phyloP scores from a whole-genome alignment of 2,797 vertebrate species.

The Coendou prehensilis region DNA sequence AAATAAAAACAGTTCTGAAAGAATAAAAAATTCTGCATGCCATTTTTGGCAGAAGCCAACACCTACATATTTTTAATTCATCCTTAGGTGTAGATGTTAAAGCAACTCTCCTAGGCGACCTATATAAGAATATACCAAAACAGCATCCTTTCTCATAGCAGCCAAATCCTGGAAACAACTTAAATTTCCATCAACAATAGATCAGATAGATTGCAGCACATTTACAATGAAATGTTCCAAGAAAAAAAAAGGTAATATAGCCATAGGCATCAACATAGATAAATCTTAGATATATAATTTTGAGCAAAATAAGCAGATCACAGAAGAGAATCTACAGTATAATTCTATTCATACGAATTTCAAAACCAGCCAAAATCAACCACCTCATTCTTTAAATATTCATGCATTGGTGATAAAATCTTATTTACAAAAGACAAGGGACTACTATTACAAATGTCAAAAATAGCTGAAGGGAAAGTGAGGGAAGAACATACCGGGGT shows the following conservation, averaged over 20 bases:
- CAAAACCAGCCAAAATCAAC: slow-evolving; percentile 14
- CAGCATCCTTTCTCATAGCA: neutral
- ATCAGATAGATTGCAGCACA: neutral
- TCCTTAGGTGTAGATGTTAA: neutral
- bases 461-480: neutral
- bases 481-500: neutral
- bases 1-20: neutral
- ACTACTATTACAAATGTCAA: slow-evolving; percentile 58
- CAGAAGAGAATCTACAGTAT: neutral
- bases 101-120: neutral
- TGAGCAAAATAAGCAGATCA: slow-evolving; percentile 18
- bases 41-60: neutral
- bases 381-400: slow-evolving; percentile 46
- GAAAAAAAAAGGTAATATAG: neutral
- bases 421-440: neutral
- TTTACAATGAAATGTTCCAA: neutral
- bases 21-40: neutral
- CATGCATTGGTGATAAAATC: slow-evolving; percentile 7
- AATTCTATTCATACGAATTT: slow-evolving; percentile 6
- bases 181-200: neutral
- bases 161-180: neutral
- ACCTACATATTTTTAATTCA: neutral
- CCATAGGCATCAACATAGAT: neutral
- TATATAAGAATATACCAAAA: neutral
- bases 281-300: neutral